Base-by-base conservation (phyloP, 1,140 invertebrate genomes). In the Drosophila obscura region DNA sequence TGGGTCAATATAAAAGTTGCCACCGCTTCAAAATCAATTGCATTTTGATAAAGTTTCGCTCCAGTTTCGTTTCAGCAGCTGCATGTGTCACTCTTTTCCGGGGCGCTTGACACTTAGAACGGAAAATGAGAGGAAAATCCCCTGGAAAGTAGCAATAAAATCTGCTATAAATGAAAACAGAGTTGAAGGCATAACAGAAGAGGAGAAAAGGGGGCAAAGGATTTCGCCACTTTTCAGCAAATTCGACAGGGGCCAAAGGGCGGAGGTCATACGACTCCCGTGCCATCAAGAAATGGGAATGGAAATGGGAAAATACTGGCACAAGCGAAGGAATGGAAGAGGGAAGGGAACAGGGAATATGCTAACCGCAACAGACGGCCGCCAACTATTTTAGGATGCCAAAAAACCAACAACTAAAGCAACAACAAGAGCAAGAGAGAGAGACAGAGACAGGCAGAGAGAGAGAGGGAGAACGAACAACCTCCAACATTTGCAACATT, bases 331-430 rank as follows among this genome's bases (percentile, higher is more conserved):
- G 31, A 35, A 35, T 35, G 31, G 26, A 1, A 26, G 5, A 6
- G 28, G 28, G 7, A 31, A 31, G 2, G 35, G 61, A 61, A 63
- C 63, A 77, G 71, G 77, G 77, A 80, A 65, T 85, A 84, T 65
- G 82, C 71, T 85, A 84, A 73, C 82, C 82, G 61, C 82, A 87
- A 77, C 82, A 85, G 82, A 82, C 75, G 81, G 78, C 83, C 73
- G 78, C 74, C 77, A 85, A 87, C 74, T 87, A 87, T 81, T 85
- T 87, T 78, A 74, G 83, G 79, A 78, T 87, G 74, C 82, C 82
- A 85, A 87, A 78, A 78, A 67, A 64, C 63, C 78, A 73, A 59
- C 55, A 75, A 50, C 64, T 65, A 53, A 50, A 56, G 62, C 62
- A 62, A 63, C 41, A 49, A 49, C 49, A 56, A 49, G 28, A 53